Percentiles rank a stretch among this genome's conserved stretches.
These are phyloP conservation scores for Anguilla japonica DNA, from an alignment of 2,113 vertebrate species.

Conservation along the genomic window DNA sequence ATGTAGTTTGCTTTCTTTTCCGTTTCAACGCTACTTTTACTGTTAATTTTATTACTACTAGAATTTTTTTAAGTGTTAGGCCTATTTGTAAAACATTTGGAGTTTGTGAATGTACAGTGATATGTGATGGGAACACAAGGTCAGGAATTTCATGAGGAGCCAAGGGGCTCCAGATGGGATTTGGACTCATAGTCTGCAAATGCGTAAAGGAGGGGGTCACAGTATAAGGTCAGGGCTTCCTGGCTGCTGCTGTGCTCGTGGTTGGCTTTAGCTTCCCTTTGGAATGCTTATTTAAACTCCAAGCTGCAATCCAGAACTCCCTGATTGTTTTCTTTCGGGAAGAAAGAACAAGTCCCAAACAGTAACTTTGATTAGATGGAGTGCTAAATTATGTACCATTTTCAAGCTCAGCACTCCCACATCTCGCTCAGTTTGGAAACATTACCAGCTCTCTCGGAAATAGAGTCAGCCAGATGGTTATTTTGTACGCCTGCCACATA, in stretches of 20 bases:
- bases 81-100: background rate
- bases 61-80: too few relatives aligned
- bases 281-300: background rate
- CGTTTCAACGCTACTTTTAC: background rate
- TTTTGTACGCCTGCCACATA: background rate
- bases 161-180: background rate
- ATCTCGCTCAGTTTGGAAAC: background rate
- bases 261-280: background rate
- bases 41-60: background rate
- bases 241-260: background rate
- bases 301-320: background rate
- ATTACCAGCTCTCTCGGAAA: background rate
- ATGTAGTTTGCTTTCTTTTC: too few relatives aligned
- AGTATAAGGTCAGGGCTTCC: background rate
- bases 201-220: background rate
- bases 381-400: background rate
- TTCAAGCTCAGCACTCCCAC: background rate
- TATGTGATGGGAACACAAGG: background rate
- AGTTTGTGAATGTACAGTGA: background rate
- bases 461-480: background rate
- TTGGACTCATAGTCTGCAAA: slow-evolving; percentile 1
- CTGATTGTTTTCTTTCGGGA: background rate
- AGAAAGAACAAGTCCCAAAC: background rate
- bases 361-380: background rate
- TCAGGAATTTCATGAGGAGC: background rate